Base-by-base conservation (phyloP, 2,113 vertebrate genomes). In the Emberiza fucata region DNA sequence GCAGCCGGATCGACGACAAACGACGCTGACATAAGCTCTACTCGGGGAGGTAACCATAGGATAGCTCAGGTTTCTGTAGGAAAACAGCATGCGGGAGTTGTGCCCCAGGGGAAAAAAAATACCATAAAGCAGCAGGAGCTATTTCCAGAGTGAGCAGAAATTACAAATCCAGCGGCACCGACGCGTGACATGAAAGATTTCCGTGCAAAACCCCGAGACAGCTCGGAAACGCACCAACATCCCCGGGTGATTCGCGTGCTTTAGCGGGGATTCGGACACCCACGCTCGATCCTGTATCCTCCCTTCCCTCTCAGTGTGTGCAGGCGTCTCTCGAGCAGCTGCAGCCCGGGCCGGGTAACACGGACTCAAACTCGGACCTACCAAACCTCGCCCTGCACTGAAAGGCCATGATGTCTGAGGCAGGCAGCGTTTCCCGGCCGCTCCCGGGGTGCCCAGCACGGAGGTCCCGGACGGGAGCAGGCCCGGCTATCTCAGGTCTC, bases 31-130 rank as follows among this genome's bases (percentile, higher is more conserved):
- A 89, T 18, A 70, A 96, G 8, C 81, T 59, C 37, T 54, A 0
- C 33, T 19, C 8, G 24, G 27, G 48, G 56, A 84, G 51, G 60
- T 89, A 86, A 91, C 77, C 72, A 53, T 14, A 29, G 60, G 81
- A n/a, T 18, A 66, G 89, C 65, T 94, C 81, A 50, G 65, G 73
- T 94, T 95, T 94, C 94, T 39, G 37, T 8, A 57, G 57, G 56
- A 81, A 75, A 63, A 66, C 22, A 83, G 61, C 48, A 59, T 7
- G 33, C 45, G 29, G 83, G 68, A 60, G n/a, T 25, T 35, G 56
- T 57, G 69, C 53, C 33, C 9, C 61, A 17, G 12, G 59, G 33
- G 3, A 33, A 72, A 37, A 37, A 72, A 51, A 70, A 54, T 6
- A 65, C 22, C 33, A 24, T 80, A 44, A 82, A 21, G 45, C 68